Base-by-base conservation (phyloP, 2,113 vertebrate species). In the Colistium nudipinnis region DNA sequence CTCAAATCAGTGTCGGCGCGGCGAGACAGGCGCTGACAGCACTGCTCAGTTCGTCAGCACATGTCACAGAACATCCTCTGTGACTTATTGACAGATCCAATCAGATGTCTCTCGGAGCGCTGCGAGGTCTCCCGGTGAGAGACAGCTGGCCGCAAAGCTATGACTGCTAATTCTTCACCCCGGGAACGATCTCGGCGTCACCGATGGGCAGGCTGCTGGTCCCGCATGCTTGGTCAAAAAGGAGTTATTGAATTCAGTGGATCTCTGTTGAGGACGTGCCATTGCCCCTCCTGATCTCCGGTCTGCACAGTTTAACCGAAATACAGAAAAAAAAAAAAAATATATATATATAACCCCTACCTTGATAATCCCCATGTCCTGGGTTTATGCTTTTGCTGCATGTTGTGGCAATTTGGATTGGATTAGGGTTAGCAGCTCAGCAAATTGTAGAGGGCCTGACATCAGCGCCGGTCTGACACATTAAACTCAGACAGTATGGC, bases 41-140 rank as follows among this genome's bases (percentile, higher is more conserved):
- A 9, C 55, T 68, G 68, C 69, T 80, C 62, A 72, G 62, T 74
- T 81, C 69, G 61, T 75, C 62, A 64, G 71, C 68, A 10, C 69
- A 22, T 36, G 74, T 79, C 71, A 25, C 63, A 5, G 31, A 49
- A 24, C 12, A 69, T 76, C 70, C 75, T 17, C 25, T 49, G 71
- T n/a, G 53, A 63, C 56, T 66, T 85, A 69, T 75, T 70, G 78
- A 78, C 73, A 76, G 67, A 81, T 74, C 44, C 44, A 14, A 67
- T 81, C 74, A 13, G 51, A 77, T 45, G 67, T 71, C 61, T 63
- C 45, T 43, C 36, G 12, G 25, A 27, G 30, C 1, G 36, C 45
- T n/a, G n/a, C n/a, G n/a, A n/a, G n/a, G n/a, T n/a, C n/a, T n/a
- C n/a, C n/a, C n/a, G n/a, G n/a, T n/a, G n/a, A n/a, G n/a, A n/a